Conservation (phyloP, 2,888 invertebrate species). For the Neoscelio sp. region DNA sequence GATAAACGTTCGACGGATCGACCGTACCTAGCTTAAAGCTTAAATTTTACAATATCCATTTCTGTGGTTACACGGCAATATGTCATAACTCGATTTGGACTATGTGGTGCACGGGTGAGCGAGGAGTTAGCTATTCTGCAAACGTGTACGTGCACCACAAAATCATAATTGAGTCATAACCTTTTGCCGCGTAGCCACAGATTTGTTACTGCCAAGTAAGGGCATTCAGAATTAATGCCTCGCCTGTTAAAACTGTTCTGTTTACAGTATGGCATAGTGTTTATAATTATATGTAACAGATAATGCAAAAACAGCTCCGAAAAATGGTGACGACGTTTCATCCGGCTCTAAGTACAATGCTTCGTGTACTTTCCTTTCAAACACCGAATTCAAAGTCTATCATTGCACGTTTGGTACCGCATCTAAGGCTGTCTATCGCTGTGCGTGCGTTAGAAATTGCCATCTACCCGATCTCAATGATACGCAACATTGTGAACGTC, state of each 20-base stretch:
- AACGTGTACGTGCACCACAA: constrained; percentile 7
- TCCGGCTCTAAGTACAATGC: too few relatives aligned
- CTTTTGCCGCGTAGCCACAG: constrained; percentile 2
- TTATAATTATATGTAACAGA: too few relatives aligned
- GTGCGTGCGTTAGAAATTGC: too few relatives aligned
- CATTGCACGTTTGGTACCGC: too few relatives aligned
- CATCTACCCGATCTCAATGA: too few relatives aligned
- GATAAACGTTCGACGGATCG: too few relatives aligned
- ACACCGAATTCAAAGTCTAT: neutral
- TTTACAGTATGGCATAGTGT: neutral
- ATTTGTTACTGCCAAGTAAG: constrained; percentile 16
- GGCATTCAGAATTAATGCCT: constrained; percentile 5
- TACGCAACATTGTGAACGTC: too few relatives aligned
- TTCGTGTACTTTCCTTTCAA: neutral
- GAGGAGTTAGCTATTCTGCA: neutral
- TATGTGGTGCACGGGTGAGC: neutral
- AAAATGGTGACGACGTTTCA: neutral
- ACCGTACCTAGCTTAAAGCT: neutral
- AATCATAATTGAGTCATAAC: constrained; percentile 25
- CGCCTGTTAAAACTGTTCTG: constrained; percentile 2
- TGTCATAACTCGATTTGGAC: constrained; percentile 18
- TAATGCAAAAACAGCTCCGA: too few relatives aligned
- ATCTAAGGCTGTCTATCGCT: too few relatives aligned
- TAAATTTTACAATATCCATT: constrained; percentile 24
- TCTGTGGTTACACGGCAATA: constrained; percentile 15